These are phyloP conservation scores for Ectropis grisescens DNA, from an alignment of 1,140 invertebrate genomes.

Conservation along the genomic window DNA sequence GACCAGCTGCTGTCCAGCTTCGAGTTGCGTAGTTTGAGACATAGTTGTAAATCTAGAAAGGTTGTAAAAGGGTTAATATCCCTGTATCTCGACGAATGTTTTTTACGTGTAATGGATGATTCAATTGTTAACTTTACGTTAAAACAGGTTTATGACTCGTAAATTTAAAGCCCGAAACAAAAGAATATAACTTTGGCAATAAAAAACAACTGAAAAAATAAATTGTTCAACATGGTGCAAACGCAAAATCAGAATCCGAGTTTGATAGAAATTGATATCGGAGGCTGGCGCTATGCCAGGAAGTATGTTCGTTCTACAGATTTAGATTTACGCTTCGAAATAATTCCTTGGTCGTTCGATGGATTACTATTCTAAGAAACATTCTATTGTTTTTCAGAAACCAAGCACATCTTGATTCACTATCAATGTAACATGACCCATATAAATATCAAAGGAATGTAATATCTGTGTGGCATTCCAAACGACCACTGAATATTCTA, in stretches of 20 bases:
- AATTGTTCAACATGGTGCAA: constrained; percentile 24
- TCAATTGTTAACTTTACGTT: background rate
- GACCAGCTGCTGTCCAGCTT: constrained; percentile 54
- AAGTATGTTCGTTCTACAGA: constrained; percentile 32
- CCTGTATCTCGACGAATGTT: background rate
- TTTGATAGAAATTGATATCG: constrained; percentile 44
- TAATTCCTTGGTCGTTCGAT: constrained; percentile 19
- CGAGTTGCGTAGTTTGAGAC: constrained; percentile 52
- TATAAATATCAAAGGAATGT: too few relatives aligned
- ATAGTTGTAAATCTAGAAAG: constrained; percentile 29
- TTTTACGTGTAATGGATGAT: background rate
- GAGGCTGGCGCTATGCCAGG: constrained; percentile 33
- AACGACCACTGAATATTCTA: too few relatives aligned
- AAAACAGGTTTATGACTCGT: background rate
- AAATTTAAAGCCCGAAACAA: background rate
- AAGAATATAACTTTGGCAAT: background rate
- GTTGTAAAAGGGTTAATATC: background rate
- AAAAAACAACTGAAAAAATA: constrained; percentile 9
- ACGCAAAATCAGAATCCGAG: constrained; percentile 24
- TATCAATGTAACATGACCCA: background rate
- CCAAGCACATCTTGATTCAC: background rate
- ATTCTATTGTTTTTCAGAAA: constrained; percentile 3
- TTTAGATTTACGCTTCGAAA: constrained; percentile 43
- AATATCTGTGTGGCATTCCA: too few relatives aligned
- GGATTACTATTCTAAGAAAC: constrained; percentile 4